Conservation (phyloP, 2,888 invertebrate genomes). For the Chrysopilus asiliformis region DNA sequence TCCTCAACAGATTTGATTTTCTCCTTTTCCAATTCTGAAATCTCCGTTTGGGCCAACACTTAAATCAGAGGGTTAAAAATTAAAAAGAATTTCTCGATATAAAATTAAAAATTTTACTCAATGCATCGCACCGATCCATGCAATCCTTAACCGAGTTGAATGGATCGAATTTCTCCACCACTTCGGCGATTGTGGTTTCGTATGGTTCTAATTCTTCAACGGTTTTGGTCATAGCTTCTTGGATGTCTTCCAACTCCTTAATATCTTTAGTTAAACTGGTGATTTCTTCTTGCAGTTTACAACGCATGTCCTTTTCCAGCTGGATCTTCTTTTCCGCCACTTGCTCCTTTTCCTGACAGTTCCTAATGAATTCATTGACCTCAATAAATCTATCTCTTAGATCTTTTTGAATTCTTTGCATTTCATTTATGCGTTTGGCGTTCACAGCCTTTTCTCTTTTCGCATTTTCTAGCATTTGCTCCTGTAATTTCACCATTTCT, state of each 20-base stretch:
- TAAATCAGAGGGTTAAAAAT: not conserved
- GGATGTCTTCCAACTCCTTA: slow-evolving; percentile 21
- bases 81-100: not conserved
- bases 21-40: slow-evolving; percentile 22
- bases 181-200: slow-evolving; percentile 28
- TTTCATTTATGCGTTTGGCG: slow-evolving; percentile 23
- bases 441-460: slow-evolving; percentile 24
- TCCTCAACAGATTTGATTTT: slow-evolving; percentile 27
- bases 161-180: slow-evolving; percentile 25
- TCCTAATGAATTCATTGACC: slow-evolving; percentile 31
- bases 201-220: slow-evolving; percentile 29
- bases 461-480: slow-evolving; percentile 25
- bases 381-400: slow-evolving; percentile 29
- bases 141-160: slow-evolving; percentile 31
- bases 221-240: slow-evolving; percentile 22
- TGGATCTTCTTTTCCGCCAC: slow-evolving; percentile 25
- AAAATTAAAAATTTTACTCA: too few species aligned
- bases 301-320: slow-evolving; percentile 24
- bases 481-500: slow-evolving; percentile 26
- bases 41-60: slow-evolving; percentile 35
- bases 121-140: slow-evolving; percentile 32
- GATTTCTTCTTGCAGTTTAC: slow-evolving; percentile 21
- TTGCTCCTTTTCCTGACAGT: slow-evolving; percentile 29
- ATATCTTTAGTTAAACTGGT: slow-evolving; percentile 20
- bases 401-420: slow-evolving; percentile 24